Evolutionary conservation across 2,888 invertebrate genomes (phyloP).

Genomic region (Drosophila quasianomalipes): DNA sequence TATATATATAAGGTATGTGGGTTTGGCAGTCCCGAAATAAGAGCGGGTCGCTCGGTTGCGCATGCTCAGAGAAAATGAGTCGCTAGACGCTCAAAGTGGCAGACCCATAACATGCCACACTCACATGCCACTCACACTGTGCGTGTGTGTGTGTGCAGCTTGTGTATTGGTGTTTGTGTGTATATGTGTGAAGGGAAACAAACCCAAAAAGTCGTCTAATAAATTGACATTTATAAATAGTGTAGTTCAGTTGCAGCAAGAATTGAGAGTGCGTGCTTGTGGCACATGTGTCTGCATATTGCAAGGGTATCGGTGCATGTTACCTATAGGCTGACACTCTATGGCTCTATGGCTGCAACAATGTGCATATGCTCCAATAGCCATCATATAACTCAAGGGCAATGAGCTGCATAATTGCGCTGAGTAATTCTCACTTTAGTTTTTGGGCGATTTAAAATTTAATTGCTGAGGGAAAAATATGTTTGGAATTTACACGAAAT

Average conservation of each 20-base stretch:
- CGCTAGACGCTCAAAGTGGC: constrained; percentile 5
- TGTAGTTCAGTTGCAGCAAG: constrained; percentile 32
- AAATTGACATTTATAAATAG: constrained; percentile 74
- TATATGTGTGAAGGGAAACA: constrained; percentile 31
- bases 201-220: constrained; percentile 67
- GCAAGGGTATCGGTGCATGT: constrained; percentile 28
- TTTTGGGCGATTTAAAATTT: constrained; percentile 42
- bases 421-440: constrained; percentile 79
- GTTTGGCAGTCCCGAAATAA: constrained; percentile 62
- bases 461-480: constrained; percentile 40
- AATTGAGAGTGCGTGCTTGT: constrained; percentile 54
- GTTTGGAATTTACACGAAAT: constrained; percentile 9
- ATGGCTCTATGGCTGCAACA: constrained; percentile 2
- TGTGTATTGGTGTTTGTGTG: background rate
- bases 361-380: constrained; percentile 59
- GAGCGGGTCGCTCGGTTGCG: constrained; percentile 65
- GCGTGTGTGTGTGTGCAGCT: constrained; percentile 15
- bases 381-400: constrained; percentile 72
- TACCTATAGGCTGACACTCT: constrained; percentile 24
- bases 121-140: constrained; percentile 67
- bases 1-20: constrained; percentile 35
- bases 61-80: constrained; percentile 53
- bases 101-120: constrained; percentile 68
- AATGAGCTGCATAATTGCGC: constrained; percentile 80
- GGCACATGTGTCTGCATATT: constrained; percentile 74